A percentile compares a stretch with the other conserved stretches of the same genome.
phyloP scores from a whole-genome alignment of 2,113 vertebrate genomes.

The Psilopsiagon aurifrons region DNA sequence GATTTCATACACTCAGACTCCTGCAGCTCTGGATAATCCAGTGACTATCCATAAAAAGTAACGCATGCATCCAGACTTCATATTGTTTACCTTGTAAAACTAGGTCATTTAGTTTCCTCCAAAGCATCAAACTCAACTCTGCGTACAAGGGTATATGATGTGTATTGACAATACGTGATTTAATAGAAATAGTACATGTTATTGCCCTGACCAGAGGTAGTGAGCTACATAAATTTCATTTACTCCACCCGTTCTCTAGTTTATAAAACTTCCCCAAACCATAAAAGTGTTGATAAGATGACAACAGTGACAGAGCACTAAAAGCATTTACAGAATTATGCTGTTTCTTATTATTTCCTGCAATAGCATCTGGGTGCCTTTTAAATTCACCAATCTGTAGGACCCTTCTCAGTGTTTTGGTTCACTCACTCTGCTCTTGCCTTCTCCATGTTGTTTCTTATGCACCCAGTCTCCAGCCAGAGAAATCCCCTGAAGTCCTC shows the following conservation, averaged over 20 bases:
- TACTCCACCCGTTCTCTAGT: background rate
- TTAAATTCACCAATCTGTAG: background rate
- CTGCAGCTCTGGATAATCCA: background rate
- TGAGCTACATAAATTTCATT: background rate
- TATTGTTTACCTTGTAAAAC: background rate
- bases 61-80: background rate
- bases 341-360: background rate
- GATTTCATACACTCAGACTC: background rate
- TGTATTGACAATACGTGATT: background rate
- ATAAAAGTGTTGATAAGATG: background rate
- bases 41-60: background rate
- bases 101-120: background rate
- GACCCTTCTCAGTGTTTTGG: background rate
- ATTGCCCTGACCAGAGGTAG: background rate
- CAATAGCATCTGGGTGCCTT: accelerated
- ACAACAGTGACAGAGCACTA: background rate
- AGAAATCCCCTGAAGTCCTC: background rate
- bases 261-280: background rate
- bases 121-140: background rate
- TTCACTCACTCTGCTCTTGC: background rate
- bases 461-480: background rate
- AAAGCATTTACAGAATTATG: background rate
- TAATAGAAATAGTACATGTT: background rate
- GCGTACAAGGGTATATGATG: background rate
- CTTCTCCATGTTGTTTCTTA: background rate